phyloP scores from a whole-genome alignment of 2,113 vertebrate genomes.

The Phaethon lepturus region DNA sequence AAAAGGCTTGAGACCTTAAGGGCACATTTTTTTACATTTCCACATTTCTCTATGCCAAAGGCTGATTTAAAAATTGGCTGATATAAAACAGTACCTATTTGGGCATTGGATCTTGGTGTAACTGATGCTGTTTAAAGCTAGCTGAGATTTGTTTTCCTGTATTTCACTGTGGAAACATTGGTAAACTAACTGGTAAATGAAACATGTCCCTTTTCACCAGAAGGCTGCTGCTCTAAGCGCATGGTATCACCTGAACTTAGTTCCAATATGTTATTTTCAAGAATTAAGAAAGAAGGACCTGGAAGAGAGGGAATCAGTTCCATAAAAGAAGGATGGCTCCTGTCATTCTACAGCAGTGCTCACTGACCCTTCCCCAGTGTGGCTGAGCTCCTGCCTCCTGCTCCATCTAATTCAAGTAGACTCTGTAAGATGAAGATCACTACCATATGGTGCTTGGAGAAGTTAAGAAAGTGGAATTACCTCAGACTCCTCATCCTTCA shows the following conservation, averaged over 20 bases:
- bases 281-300: not conserved
- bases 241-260: not conserved
- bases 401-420: not conserved
- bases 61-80: not conserved
- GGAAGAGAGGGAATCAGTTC: not conserved
- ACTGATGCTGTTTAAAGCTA: not conserved
- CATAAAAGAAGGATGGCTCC: not conserved
- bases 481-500: not conserved
- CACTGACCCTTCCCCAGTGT: not conserved
- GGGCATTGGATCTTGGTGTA: not conserved
- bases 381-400: not conserved
- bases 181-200: not conserved
- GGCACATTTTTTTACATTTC: not conserved
- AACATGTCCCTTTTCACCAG: not conserved
- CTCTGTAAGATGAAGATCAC: not conserved
- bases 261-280: not conserved
- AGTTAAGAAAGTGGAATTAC: not conserved
- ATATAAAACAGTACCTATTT: not conserved
- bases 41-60: not conserved
- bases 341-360: not conserved
- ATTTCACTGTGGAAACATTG: not conserved
- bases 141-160: not conserved
- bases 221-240: not conserved
- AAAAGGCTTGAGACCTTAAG: not conserved
- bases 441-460: rapidly evolving